A percentile compares a stretch with the other conserved stretches of the same genome.
These are phyloP conservation scores for Eueremaeus valkanovi DNA, from an alignment of 2,888 invertebrate species.

Conservation along the genomic window DNA sequence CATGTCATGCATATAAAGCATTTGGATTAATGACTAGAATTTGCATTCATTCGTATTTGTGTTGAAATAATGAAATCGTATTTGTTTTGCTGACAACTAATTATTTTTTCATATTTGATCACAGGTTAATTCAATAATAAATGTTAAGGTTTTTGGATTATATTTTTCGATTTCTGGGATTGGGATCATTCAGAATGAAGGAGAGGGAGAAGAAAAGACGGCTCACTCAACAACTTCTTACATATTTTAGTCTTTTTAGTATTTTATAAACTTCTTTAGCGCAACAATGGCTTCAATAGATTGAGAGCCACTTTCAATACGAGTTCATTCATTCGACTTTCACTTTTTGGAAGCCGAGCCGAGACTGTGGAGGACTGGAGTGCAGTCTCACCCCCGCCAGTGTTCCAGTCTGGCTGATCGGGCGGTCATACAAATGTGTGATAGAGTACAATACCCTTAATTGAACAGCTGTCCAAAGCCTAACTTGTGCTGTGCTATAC, in stretches of 20 bases:
- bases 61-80: too few species aligned
- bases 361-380: neutral
- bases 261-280: neutral
- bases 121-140: too few species aligned
- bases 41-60: too few species aligned
- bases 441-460: conserved; percentile 30
- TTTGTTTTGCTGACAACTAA: too few species aligned
- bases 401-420: conserved; percentile 6
- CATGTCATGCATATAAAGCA: too few species aligned
- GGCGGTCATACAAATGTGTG: neutral
- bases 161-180: too few species aligned
- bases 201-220: neutral
- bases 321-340: neutral
- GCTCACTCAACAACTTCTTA: neutral
- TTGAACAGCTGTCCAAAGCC: conserved; percentile 17
- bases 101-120: too few species aligned
- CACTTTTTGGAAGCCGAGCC: neutral
- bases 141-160: too few species aligned
- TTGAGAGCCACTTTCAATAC: neutral
- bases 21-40: too few species aligned
- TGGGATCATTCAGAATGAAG: neutral
- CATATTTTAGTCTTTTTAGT: neutral
- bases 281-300: neutral
- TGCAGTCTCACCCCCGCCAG: conserved; percentile 5
- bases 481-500: conserved; percentile 5